phyloP scores from a whole-genome alignment of 2,113 vertebrate species.

The Pogonocichla stellata region DNA sequence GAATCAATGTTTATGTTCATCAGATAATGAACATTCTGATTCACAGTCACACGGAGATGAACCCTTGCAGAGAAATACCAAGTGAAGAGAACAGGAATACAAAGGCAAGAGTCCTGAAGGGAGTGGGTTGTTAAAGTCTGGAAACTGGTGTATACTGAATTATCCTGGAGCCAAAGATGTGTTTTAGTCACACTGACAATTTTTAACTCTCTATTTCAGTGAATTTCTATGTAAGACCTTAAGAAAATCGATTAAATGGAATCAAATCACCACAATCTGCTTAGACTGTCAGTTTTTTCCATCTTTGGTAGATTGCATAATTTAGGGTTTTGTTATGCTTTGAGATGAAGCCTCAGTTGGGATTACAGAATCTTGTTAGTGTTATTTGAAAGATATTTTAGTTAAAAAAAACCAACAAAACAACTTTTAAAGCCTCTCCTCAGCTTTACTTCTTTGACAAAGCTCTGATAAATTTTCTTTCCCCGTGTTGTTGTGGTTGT shows the following conservation, averaged over 20 bases:
- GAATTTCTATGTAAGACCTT: not conserved
- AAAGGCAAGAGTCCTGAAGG: not conserved
- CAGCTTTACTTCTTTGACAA: not conserved
- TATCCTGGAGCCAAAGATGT: not conserved
- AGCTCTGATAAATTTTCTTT: not conserved
- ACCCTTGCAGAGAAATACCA: not conserved
- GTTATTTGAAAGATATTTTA: not conserved
- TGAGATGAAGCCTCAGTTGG: not conserved
- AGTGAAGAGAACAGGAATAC: not conserved
- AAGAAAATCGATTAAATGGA: not conserved
- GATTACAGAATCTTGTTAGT: not conserved
- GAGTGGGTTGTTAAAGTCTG: not conserved
- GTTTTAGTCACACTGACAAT: not conserved
- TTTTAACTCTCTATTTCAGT: not conserved
- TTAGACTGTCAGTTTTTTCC: not conserved
- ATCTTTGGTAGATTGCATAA: not conserved
- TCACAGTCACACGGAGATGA: slow-evolving; percentile 34
- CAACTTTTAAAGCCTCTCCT: fast-evolving
- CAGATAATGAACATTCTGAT: slow-evolving; percentile 31
- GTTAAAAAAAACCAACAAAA: not conserved
- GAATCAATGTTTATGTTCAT: slow-evolving; percentile 22
- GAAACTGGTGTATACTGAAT: not conserved
- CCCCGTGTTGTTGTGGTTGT: not conserved
- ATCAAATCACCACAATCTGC: not conserved
- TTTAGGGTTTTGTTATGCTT: not conserved